Evolutionary conservation across 1,140 invertebrate species (phyloP).

Genomic region (Trachymyrmex cornetzi): DNA sequence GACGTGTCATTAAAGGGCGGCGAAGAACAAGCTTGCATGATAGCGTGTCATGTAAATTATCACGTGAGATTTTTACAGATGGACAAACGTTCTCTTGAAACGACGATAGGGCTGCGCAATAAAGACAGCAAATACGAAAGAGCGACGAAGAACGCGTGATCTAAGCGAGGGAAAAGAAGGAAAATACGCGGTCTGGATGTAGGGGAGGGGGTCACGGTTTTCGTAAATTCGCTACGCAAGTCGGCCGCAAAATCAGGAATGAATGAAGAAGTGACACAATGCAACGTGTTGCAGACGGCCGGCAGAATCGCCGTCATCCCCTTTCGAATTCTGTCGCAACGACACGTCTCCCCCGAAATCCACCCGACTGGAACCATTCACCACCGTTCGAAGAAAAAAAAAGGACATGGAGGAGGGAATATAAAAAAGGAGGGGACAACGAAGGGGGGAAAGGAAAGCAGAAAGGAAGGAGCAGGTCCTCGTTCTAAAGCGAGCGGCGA

Average conservation of each 20-base stretch:
- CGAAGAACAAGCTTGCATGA: constrained; percentile 39
- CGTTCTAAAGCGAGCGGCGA: constrained; percentile 84
- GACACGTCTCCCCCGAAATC: constrained; percentile 44
- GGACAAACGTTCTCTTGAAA: constrained; percentile 22
- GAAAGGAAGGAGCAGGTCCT: constrained; percentile 78
- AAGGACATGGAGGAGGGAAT: constrained; percentile 65
- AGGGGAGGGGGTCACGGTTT: constrained; percentile 65
- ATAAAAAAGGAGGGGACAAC: constrained; percentile 69
- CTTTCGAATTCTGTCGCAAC: constrained; percentile 41
- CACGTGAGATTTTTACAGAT: constrained; percentile 59
- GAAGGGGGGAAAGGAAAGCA: constrained; percentile 64
- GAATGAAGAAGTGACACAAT: constrained; percentile 86
- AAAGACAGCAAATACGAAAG: not conserved
- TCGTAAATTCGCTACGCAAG: constrained; percentile 85
- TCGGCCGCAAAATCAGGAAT: constrained; percentile 86
- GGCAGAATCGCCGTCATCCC: constrained; percentile 70
- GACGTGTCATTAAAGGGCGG: constrained; percentile 50
- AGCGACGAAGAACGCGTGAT: not conserved
- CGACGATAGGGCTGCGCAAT: not conserved
- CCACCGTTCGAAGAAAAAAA: constrained; percentile 63
- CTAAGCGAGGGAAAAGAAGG: not conserved
- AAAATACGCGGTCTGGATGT: not conserved
- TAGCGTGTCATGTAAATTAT: constrained; percentile 31
- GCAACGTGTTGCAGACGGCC: constrained; percentile 71
- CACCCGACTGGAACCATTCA: constrained; percentile 71